A percentile compares a stretch with the other conserved stretches of the same genome.
Evolutionary conservation across 2,888 invertebrate species (phyloP).

Genomic region (Catocala nupta): DNA sequence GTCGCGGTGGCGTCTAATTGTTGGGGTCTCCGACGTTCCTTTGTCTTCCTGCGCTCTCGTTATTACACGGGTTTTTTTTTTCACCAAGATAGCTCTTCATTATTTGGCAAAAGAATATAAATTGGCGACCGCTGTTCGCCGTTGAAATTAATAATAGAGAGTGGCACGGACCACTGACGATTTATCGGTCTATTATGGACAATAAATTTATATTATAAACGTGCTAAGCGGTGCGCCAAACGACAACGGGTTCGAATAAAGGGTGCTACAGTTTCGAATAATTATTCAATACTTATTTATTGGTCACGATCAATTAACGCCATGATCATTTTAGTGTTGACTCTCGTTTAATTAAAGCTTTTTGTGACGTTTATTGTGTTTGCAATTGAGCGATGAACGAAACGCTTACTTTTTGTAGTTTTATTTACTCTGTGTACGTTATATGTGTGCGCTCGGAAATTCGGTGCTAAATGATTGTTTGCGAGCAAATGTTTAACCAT

Average conservation of each 20-base stretch:
- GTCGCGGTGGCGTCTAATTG: slow-evolving; percentile 60
- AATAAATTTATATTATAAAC: slow-evolving; percentile 72
- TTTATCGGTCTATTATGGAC: slow-evolving; percentile 74
- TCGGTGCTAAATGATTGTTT: too few relatives aligned
- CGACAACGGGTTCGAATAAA: slow-evolving; percentile 35
- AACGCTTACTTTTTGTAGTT: too few relatives aligned
- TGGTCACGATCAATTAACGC: slow-evolving; percentile 32
- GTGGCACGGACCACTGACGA: slow-evolving; percentile 55
- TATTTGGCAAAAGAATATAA: slow-evolving; percentile 72
- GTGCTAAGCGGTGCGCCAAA: slow-evolving; percentile 50
- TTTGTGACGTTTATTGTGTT: slow-evolving; percentile 12
- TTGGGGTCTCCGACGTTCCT: slow-evolving; percentile 51
- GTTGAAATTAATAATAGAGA: slow-evolving; percentile 74
- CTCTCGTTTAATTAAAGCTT: slow-evolving; percentile 20
- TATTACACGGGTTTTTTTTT: slow-evolving; percentile 57
- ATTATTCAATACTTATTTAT: slow-evolving; percentile 46
- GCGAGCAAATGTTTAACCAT: too few relatives aligned
- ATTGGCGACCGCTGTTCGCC: slow-evolving; percentile 51
- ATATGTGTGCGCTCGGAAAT: neutral
- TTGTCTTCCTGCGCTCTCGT: slow-evolving; percentile 64
- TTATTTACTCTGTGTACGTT: too few relatives aligned
- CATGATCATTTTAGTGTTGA: slow-evolving; percentile 21
- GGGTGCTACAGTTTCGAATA: slow-evolving; percentile 26
- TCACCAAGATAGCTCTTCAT: slow-evolving; percentile 68
- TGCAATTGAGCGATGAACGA: neutral